phyloP scores from a whole-genome alignment of 2,888 invertebrate species.

The Epinotia brunnichana region DNA sequence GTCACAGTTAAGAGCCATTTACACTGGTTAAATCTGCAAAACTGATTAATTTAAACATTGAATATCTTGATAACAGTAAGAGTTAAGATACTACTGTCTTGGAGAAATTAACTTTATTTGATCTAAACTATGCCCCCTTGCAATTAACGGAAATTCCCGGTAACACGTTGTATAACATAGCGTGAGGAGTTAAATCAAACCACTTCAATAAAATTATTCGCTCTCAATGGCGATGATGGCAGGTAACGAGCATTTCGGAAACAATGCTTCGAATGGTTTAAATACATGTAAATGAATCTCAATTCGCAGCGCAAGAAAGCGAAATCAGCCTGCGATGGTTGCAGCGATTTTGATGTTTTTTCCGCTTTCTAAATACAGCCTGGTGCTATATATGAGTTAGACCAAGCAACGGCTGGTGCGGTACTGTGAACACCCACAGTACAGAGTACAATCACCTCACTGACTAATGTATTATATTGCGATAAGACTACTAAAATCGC shows the following conservation, averaged over 20 bases:
- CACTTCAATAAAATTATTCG: constrained; percentile 5
- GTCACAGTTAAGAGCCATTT: too few relatives aligned
- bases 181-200: neutral
- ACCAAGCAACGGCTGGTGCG: constrained; percentile 21
- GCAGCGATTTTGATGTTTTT: constrained; percentile 72
- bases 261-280: constrained; percentile 51
- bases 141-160: too few relatives aligned
- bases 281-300: constrained; percentile 65
- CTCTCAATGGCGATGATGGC: constrained; percentile 30
- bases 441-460: constrained; percentile 16
- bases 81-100: too few relatives aligned
- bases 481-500: constrained; percentile 2
- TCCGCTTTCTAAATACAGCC: constrained; percentile 78
- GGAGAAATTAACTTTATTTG: too few relatives aligned
- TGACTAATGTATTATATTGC: neutral
- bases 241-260: constrained; percentile 38
- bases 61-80: too few relatives aligned
- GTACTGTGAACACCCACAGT: constrained; percentile 22
- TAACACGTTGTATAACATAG: too few relatives aligned
- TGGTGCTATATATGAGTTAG: constrained; percentile 48
- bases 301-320: constrained; percentile 66
- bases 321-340: constrained; percentile 68
- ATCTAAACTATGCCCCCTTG: too few relatives aligned
- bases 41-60: too few relatives aligned
- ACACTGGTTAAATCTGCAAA: too few relatives aligned